These are phyloP conservation scores for Cyphomyrus plagiostoma DNA, from an alignment of 2,113 vertebrate species.

Conservation along the genomic window DNA sequence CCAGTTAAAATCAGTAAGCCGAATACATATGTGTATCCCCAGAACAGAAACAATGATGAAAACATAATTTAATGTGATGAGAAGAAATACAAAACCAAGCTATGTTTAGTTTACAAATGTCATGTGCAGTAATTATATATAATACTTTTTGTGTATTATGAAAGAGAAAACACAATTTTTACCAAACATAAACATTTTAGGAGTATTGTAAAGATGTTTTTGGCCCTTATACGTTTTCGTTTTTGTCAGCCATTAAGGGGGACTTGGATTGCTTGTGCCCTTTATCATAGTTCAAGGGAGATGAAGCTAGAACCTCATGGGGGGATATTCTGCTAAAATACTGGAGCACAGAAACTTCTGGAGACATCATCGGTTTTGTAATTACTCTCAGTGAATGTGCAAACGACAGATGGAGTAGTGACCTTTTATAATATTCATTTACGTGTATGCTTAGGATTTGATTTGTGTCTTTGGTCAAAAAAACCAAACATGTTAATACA, in stretches of 20 bases:
- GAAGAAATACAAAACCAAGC: not conserved
- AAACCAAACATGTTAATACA: not conserved
- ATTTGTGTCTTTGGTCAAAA: slow-evolving; percentile 51
- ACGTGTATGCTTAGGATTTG: slow-evolving; percentile 50
- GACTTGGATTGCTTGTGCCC: slow-evolving; percentile 39
- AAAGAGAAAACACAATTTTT: not conserved
- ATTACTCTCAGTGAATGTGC: slow-evolving; percentile 62
- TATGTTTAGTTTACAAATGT: not conserved
- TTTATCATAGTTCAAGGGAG: slow-evolving; percentile 36
- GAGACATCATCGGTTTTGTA: slow-evolving; percentile 52
- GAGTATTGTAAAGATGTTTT: not conserved
- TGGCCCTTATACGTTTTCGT: not conserved
- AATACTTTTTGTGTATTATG: not conserved
- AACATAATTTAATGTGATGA: not conserved
- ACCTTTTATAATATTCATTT: slow-evolving; percentile 63
- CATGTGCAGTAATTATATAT: not conserved
- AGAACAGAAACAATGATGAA: not conserved
- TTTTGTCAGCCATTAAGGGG: not conserved
- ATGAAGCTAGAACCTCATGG: not conserved
- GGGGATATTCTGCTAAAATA: slow-evolving; percentile 53
- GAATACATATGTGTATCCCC: not conserved
- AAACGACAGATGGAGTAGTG: slow-evolving; percentile 64
- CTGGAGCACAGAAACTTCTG: slow-evolving; percentile 41
- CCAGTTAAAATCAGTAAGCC: not conserved
- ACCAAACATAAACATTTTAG: not conserved